phyloP scores from a whole-genome alignment of 2,797 vertebrate species.

The Clarias pachynema region DNA sequence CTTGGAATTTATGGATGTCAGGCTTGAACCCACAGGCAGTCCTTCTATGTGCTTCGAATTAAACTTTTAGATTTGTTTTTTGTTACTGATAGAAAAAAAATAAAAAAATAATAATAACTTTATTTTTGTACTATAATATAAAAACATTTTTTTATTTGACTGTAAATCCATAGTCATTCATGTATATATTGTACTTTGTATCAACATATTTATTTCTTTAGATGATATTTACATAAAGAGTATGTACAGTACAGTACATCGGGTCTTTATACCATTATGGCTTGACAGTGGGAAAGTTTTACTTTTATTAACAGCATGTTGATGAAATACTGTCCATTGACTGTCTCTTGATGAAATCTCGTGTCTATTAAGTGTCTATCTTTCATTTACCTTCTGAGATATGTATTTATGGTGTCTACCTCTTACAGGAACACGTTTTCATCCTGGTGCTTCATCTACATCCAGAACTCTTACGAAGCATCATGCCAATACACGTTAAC shows the following conservation, averaged over 20 bases:
- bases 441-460: not conserved
- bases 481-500: not conserved
- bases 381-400: not conserved
- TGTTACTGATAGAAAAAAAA: no score
- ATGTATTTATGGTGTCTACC: not conserved
- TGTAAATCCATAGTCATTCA: not conserved
- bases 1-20: not conserved
- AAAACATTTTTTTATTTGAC: not conserved
- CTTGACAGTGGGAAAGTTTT: not conserved
- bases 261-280: not conserved
- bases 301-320: not conserved
- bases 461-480: not conserved
- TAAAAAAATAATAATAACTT: not conserved
- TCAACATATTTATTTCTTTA: not conserved
- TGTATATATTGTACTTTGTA: not conserved
- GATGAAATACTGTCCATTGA: no score
- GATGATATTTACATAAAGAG: not conserved
- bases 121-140: not conserved
- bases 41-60: not conserved
- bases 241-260: not conserved
- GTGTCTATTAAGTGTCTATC: not conserved
- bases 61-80: not conserved
- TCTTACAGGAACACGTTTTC: not conserved
- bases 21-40: not conserved
- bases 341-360: not conserved